A percentile compares a stretch with the other conserved stretches of the same genome.
Conservation (phyloP, 2,113 vertebrate species). For the Tautogolabrus adspersus region DNA sequence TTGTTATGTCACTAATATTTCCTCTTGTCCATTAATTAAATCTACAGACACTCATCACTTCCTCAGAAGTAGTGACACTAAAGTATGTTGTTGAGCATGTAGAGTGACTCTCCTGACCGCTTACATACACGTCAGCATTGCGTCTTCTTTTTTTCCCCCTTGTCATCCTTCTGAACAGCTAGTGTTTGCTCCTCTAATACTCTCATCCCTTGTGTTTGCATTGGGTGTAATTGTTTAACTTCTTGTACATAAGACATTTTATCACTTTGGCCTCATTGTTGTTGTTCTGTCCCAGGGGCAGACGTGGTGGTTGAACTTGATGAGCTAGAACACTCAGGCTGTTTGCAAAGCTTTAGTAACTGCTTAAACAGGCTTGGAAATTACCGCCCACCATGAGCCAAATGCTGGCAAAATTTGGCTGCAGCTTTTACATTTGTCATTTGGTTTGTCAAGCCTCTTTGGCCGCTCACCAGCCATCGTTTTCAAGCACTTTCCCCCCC, state of each 20-base stretch:
- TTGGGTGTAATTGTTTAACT: constrained; percentile 13
- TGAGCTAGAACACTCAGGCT: constrained; percentile 39
- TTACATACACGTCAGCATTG: constrained; percentile 26
- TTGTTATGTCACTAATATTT: neutral
- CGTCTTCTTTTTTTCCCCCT: neutral
- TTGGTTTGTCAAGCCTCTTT: constrained; percentile 8
- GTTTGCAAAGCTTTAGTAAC: constrained; percentile 54
- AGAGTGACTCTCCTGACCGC: neutral
- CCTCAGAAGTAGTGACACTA: too few relatives aligned
- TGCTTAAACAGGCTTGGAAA: constrained; percentile 50
- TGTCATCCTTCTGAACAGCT: constrained; percentile 11
- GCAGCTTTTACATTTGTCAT: constrained; percentile 28
- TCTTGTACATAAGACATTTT: constrained; percentile 14
- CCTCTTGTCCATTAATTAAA: too few relatives aligned
- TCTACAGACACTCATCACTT: neutral
- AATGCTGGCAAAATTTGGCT: constrained; percentile 33
- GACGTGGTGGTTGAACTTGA: constrained; percentile 37
- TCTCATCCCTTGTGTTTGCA: constrained; percentile 6
- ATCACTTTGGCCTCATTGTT: constrained; percentile 22
- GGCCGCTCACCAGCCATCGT: neutral
- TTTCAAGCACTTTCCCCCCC: neutral
- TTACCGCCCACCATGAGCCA: constrained; percentile 18
- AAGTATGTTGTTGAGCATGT: constrained; percentile 8
- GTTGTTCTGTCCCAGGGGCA: constrained; percentile 1
- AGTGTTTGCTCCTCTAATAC: neutral